phyloP scores from a whole-genome alignment of 2,888 invertebrate genomes.

The Ophion ventricosus region DNA sequence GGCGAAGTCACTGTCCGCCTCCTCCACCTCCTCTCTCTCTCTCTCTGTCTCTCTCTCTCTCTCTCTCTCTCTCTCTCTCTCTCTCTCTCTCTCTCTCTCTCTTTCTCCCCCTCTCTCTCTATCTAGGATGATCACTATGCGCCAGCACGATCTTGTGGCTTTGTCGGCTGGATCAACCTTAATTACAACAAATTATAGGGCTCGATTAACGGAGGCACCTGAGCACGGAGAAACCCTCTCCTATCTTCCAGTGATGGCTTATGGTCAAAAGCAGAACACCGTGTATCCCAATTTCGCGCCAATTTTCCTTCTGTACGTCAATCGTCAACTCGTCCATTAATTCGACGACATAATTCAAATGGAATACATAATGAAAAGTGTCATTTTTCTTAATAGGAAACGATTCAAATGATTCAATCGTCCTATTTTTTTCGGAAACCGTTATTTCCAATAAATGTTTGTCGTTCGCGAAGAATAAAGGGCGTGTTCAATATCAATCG shows the following conservation, averaged over 20 bases:
- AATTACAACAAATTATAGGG: slow-evolving; percentile 67
- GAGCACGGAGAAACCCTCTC: slow-evolving; percentile 24
- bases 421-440: too few species aligned
- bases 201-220: slow-evolving; percentile 30
- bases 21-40: slow-evolving; percentile 14
- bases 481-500: too few species aligned
- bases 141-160: slow-evolving; percentile 63
- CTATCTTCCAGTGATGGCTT: slow-evolving; percentile 27
- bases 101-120: slow-evolving; percentile 42
- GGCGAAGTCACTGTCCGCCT: neutral
- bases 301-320: neutral
- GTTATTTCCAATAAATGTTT: too few species aligned
- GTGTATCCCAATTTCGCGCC: slow-evolving; percentile 1
- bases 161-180: slow-evolving; percentile 63
- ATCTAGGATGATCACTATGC: slow-evolving; percentile 54
- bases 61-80: slow-evolving; percentile 11
- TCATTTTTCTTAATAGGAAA: too few species aligned
- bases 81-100: slow-evolving; percentile 17
- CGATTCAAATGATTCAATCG: too few species aligned
- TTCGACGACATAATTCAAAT: too few species aligned
- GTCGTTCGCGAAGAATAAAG: too few species aligned
- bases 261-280: slow-evolving; percentile 28
- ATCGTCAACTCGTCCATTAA: too few species aligned
- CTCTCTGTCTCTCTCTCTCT: slow-evolving; percentile 6
- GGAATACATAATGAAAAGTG: too few species aligned